Evolutionary conservation across 2,888 invertebrate species (phyloP), one percentile per base, ranked within the genome.

Genomic region (Orthosia incerta): DNA sequence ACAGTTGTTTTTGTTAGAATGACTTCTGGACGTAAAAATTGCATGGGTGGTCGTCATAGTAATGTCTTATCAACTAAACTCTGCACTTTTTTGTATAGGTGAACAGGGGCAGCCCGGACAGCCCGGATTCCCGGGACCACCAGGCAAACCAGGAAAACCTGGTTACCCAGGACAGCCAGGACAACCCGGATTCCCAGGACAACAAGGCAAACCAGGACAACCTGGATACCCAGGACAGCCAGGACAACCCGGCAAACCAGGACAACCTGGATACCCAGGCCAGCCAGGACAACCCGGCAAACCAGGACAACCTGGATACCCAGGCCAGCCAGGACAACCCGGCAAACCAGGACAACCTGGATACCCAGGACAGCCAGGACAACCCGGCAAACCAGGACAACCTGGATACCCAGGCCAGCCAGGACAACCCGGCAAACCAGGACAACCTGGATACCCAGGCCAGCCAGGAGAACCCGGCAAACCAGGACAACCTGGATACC

Each of bases 281-380:
- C 66, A 83, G n/a, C n/a, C n/a, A n/a, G n/a, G n/a, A n/a, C n/a
- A n/a, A n/a, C n/a, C n/a, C n/a, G n/a, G n/a, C n/a, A n/a, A n/a
- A 9, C 89, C 92, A 0, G 84, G 82, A 26, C 7, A 70, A 0
- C 97, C 97, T 0, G 96, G 95, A 50, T 91, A 90, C 4, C 97
- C 97, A 20, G 94, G 94, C 0, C 18, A 80, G 9, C 80, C 85
- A 4, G 87, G 83, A 7, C 39, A 84, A 4, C 86, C 81, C 46
- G 83, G 87, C 5, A 39, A 80, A 0, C 86, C 76, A 9, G 86
- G 87, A 18, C 7, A 70, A 0, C 67, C 31, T 7, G 31, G 31
- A 1, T 1, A 56, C 0, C 66, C 69, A 2, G 79, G 64, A 0
- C 0, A 62, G 0, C 71, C 74, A 1, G 73, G 76, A 0, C 7